phyloP scores from a whole-genome alignment of 1,140 invertebrate species.

The Tribolium castaneum region DNA sequence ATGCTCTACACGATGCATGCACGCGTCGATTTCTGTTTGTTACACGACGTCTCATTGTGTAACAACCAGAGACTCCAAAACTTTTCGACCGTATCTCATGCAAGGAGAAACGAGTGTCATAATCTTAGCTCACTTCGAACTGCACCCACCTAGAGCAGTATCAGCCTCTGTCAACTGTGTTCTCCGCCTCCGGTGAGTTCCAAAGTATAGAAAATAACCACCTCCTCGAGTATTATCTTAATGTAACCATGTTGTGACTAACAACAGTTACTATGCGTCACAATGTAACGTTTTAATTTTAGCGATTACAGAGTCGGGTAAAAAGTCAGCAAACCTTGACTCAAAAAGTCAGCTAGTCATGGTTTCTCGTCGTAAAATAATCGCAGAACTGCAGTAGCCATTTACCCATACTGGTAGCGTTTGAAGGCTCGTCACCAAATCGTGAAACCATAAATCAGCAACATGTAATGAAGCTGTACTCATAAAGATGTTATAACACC shows the following conservation, averaged over 20 bases:
- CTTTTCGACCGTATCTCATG: neutral
- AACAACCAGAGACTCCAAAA: conserved; percentile 45
- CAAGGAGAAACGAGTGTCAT: no score
- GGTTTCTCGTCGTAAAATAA: neutral
- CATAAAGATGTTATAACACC: conserved; percentile 33
- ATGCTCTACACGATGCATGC: conserved; percentile 45
- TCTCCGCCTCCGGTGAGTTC: neutral
- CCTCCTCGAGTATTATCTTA: conserved; percentile 8
- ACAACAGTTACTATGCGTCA: conserved; percentile 1
- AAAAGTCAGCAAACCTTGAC: conserved; percentile 11
- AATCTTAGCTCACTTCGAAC: neutral
- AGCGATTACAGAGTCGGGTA: neutral
- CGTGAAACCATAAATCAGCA: conserved; percentile 29
- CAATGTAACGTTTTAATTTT: conserved; percentile 7
- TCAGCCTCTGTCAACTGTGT: neutral
- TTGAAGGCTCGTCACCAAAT: conserved; percentile 33
- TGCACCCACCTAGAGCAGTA: neutral
- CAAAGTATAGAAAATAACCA: neutral
- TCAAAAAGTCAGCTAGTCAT: neutral
- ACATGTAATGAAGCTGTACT: conserved; percentile 32
- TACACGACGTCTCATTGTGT: conserved; percentile 50
- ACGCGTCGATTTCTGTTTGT: conserved; percentile 48
- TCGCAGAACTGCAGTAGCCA: neutral
- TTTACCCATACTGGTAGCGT: conserved; percentile 4
- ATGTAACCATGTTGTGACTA: neutral